Base-by-base conservation (phyloP, 2,888 invertebrate species). In the Sussaba pulchella region DNA sequence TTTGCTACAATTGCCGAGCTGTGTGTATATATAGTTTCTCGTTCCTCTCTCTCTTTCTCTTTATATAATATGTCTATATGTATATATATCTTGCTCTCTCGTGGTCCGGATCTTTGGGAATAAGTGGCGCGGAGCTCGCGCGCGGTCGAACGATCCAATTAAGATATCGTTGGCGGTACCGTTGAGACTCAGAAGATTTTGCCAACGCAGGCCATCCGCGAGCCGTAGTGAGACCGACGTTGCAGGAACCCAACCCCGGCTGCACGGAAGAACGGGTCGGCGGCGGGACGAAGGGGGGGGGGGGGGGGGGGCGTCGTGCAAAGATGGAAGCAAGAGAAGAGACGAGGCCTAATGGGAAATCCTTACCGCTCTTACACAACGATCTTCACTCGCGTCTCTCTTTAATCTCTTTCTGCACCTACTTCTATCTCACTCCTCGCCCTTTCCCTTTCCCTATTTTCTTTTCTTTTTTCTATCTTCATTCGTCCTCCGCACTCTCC, bases 81-180 rank as follows among this genome's bases (percentile, higher is more conserved):
- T n/a, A n/a, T n/a, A n/a, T n/a, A n/a, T n/a, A n/a, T n/a, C n/a
- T n/a, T n/a, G 12, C 17, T 21, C 43, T 54, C 39, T 59, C 66
- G 57, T 59, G 57, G 64, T 43, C 26, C 45, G 61, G 61, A 74
- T 79, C 75, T 54, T n/a, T 61, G 41, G 45, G 52, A 64, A 70
- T 64, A 50, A 26, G 43, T 50, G 45, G 57, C 43, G 50, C 75
- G 70, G 70, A 66, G 61, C 61, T 47, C 57, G 75, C 76, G 75
- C 57, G 71, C 76, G 75, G 66, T 76, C 76, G 69, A 81, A 73
- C 77, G 81, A 81, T 81, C 81, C 81, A 81, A 81, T 81, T 81
- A 81, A 81, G 81, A 81, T 81, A 81, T 81, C 69, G 77, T 69
- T 81, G 73, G 78, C 67, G 31, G 64, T 19, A 57, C 50, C 73